A percentile compares a stretch with the other conserved stretches of the same genome.
phyloP scores from a whole-genome alignment of 2,797 vertebrate genomes.

The Perodicticus potto region DNA sequence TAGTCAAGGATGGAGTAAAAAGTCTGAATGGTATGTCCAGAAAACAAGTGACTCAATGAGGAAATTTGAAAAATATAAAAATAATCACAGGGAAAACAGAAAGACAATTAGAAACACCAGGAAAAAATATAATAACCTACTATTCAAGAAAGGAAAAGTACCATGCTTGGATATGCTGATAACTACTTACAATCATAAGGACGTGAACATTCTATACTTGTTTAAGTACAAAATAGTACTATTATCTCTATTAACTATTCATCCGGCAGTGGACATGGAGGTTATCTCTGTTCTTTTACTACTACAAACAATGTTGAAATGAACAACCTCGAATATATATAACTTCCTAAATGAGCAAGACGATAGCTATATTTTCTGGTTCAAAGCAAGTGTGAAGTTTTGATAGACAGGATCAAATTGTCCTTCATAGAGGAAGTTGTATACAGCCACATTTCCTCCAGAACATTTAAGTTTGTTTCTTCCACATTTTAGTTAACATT shows the following conservation, averaged over 20 bases:
- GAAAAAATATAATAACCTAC: not conserved
- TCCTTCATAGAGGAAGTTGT: not conserved
- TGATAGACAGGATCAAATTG: not conserved
- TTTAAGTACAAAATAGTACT: not conserved
- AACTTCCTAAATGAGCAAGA: not conserved
- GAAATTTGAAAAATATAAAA: not conserved
- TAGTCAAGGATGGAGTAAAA: not conserved
- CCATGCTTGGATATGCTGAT: not conserved
- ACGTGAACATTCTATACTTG: not conserved
- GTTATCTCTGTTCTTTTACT: not conserved
- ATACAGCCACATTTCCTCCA: not conserved
- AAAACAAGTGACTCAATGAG: not conserved
- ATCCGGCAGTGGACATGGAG: not conserved
- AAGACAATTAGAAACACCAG: not conserved
- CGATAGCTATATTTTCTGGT: not conserved
- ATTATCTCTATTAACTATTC: not conserved
- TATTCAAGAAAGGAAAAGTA: not conserved
- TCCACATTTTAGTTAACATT: not conserved
- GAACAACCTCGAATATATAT: not conserved
- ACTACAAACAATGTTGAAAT: not conserved
- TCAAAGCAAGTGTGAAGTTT: conserved; percentile 24
- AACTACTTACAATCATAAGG: not conserved
- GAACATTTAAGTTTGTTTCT: not conserved
- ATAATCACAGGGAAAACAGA: not conserved
- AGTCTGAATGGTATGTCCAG: not conserved